Conservation (phyloP, 2,888 invertebrate genomes). For the Laothoe populi region DNA sequence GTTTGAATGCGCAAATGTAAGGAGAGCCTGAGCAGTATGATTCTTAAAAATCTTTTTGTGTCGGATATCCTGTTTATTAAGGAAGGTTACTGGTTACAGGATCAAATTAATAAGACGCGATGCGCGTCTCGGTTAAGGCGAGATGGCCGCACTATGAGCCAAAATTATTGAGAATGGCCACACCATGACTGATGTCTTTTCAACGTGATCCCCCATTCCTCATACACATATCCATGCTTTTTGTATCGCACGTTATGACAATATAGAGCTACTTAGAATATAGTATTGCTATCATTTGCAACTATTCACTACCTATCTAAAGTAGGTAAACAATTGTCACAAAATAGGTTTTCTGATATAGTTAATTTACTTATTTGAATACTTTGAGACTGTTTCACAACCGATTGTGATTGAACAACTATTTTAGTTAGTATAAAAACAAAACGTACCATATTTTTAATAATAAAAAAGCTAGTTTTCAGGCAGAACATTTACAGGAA, state of each 20-base stretch:
- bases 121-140: too few relatives aligned
- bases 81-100: too few relatives aligned
- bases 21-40: too few relatives aligned
- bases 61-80: too few relatives aligned
- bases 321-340: conserved; percentile 61
- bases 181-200: too few relatives aligned
- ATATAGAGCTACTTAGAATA: conserved; percentile 42
- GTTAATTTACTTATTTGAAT: conserved; percentile 41
- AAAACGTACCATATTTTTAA: not conserved
- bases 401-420: conserved; percentile 28
- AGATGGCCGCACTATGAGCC: too few relatives aligned
- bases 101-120: too few relatives aligned
- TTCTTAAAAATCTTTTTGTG: too few relatives aligned
- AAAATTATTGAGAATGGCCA: too few relatives aligned
- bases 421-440: not conserved
- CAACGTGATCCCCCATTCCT: too few relatives aligned
- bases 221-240: not conserved
- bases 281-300: conserved; percentile 59
- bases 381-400: conserved; percentile 40
- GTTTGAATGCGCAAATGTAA: too few relatives aligned
- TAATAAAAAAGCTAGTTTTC: not conserved
- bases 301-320: conserved; percentile 36
- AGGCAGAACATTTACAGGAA: not conserved
- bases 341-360: conserved; percentile 63
- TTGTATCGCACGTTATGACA: conserved; percentile 29